These are phyloP conservation scores for Zosterops japonicus DNA, from an alignment of 2,113 vertebrate genomes.

Conservation along the genomic window DNA sequence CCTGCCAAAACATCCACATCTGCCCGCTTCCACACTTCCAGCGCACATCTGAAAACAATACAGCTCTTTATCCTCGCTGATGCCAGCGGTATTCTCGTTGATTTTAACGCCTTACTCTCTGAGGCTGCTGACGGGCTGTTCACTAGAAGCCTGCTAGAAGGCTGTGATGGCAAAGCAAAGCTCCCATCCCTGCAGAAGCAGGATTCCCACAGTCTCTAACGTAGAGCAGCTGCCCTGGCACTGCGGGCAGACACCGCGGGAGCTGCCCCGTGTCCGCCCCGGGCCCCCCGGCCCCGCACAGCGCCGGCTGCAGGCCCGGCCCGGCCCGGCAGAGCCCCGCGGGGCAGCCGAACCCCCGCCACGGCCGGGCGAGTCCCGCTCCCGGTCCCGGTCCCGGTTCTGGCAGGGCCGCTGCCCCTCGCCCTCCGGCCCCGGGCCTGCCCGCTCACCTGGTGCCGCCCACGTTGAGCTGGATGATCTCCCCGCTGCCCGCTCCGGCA, in stretches of 20 bases:
- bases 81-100: background rate
- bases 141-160: background rate
- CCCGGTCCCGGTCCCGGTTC: too few species aligned
- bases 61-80: background rate
- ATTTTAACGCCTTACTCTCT: background rate
- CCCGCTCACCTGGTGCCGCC: background rate
- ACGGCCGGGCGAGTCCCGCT: too few species aligned
- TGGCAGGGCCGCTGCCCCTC: too few species aligned
- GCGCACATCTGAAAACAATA: background rate
- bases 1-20: background rate
- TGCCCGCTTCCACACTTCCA: background rate
- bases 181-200: background rate
- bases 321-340: background rate
- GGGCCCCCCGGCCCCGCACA: fast-evolving
- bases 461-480: background rate
- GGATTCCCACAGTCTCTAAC: fast-evolving
- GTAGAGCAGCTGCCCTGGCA: background rate
- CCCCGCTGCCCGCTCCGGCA: background rate
- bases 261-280: fast-evolving
- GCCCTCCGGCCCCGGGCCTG: background rate
- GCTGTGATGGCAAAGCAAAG: background rate
- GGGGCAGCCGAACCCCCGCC: background rate
- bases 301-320: fast-evolving
- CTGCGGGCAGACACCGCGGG: background rate
- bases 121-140: background rate